phyloP scores from a whole-genome alignment of 1,140 invertebrate genomes.

The Eurosta solidaginis region DNA sequence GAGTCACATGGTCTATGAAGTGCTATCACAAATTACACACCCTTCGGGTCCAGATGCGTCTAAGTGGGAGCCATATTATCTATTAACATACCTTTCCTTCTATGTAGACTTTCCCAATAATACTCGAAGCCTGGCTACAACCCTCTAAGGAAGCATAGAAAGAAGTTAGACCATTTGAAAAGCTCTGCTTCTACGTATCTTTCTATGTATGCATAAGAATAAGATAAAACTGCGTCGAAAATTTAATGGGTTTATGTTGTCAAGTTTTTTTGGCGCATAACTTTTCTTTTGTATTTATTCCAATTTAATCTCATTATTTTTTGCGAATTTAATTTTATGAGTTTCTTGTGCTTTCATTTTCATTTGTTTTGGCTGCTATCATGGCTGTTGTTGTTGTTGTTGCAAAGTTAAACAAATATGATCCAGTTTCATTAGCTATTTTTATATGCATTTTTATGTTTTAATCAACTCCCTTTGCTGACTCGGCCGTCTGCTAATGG shows the following conservation, averaged over 20 bases:
- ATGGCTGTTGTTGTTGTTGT: not conserved
- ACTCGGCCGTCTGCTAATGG: not conserved
- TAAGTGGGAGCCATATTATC: too few relatives aligned
- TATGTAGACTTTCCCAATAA: too few relatives aligned
- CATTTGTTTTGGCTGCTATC: not conserved
- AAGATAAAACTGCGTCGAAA: not conserved
- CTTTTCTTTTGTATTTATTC: not conserved
- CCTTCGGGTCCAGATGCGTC: too few relatives aligned
- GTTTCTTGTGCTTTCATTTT: not conserved
- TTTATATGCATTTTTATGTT: constrained; percentile 23
- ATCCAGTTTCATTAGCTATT: not conserved
- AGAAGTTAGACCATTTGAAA: not conserved
- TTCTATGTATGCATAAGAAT: not conserved
- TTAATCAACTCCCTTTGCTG: not conserved
- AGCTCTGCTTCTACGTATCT: not conserved
- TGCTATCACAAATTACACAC: too few relatives aligned
- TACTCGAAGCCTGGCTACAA: too few relatives aligned
- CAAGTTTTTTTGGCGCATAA: not conserved
- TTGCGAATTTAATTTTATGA: not conserved
- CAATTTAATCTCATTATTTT: not conserved
- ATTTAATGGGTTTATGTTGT: constrained; percentile 2
- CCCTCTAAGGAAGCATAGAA: too few relatives aligned
- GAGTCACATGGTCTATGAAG: too few relatives aligned
- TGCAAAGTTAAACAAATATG: not conserved
- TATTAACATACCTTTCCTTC: too few relatives aligned